Percentiles rank a stretch among this genome's conserved stretches.
phyloP scores from a whole-genome alignment of 2,888 invertebrate genomes.

The Drosophila kokeensis region DNA sequence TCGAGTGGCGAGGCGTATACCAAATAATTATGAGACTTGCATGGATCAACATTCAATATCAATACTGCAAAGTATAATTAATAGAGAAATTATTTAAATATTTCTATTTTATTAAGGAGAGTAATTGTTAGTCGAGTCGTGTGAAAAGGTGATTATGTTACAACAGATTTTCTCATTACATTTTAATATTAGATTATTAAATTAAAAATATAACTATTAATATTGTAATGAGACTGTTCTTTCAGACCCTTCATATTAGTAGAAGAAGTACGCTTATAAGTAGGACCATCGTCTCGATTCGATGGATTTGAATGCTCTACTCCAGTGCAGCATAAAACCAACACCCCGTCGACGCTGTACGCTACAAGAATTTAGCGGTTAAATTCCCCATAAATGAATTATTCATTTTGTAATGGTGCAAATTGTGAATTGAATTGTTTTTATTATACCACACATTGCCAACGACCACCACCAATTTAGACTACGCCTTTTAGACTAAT shows the following conservation, averaged over 20 bases:
- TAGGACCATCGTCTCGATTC: slow-evolving; percentile 60
- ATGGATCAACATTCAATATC: slow-evolving; percentile 7
- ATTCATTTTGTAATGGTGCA: slow-evolving; percentile 78
- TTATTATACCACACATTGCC: slow-evolving; percentile 52
- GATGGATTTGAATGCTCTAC: slow-evolving; percentile 47
- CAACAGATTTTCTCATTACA: slow-evolving; percentile 1
- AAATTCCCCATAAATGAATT: slow-evolving; percentile 80
- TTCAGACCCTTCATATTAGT: slow-evolving; percentile 47
- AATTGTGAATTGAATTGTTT: slow-evolving; percentile 82
- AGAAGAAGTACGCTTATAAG: slow-evolving; percentile 5
- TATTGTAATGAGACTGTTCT: background rate
- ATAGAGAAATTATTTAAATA: slow-evolving; percentile 2
- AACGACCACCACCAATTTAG: slow-evolving; percentile 31
- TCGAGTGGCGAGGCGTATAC: slow-evolving; percentile 8
- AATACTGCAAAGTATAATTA: background rate
- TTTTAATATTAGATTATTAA: background rate
- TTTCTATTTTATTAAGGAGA: background rate
- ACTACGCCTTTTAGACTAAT: slow-evolving; percentile 7
- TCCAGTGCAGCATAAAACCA: slow-evolving; percentile 30
- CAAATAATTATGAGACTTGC: slow-evolving; percentile 17
- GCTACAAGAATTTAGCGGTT: slow-evolving; percentile 71
- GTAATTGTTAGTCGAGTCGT: background rate
- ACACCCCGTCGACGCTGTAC: slow-evolving; percentile 39
- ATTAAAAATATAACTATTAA: background rate
- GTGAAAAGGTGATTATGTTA: background rate